Evolutionary conservation across 2,888 invertebrate genomes (phyloP), one percentile per base, ranked within the genome.

Genomic region (Hetaerina titia): DNA sequence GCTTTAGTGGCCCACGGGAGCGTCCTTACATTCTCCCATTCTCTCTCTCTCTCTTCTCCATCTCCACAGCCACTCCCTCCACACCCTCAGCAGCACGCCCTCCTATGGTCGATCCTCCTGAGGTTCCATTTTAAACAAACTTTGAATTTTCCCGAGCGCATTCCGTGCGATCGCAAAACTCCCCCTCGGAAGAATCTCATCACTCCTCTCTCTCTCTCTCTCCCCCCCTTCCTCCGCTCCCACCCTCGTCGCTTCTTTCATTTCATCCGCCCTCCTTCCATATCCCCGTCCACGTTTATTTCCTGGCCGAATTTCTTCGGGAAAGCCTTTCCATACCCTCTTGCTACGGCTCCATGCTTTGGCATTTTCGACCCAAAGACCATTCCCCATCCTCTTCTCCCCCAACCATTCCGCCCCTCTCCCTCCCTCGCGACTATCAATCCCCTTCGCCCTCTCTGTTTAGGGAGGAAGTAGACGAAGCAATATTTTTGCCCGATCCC

Each of bases 301-400:
- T 89, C 45, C 57, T 56, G 56, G 5, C 17, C 57, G 22, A n/a
- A n/a, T 13, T 57, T 57, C 57, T 57, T 22, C 19, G 17, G 5
- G 56, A 89, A 89, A 89, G 88, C 25, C 89, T 56, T 56, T 89
- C 19, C 89, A 89, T 89, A n/a, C 57, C 89, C 13, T 17, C 60
- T 17, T 17, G 17, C 60, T n/a, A 58, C 11, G 89, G 57, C n/a
- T 57, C 57, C n/a, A 89, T 89, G 89, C 89, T 57, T 89, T 89
- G 89, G 57, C 57, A 56, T 58, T 89, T 89, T 19, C n/a, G 57
- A n/a, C 58, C 58, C 11, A n/a, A n/a, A n/a, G 25, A 69, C n/a
- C 81, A n/a, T 31, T 81, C 45, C 56, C 88, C 45, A 17, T 17
- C 9, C 0, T 56, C 56, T 31, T 19, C 31, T 22, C 6, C 56